Base-by-base conservation (phyloP, 2,113 vertebrate genomes). In the Oncorhynchus tshawytscha region DNA sequence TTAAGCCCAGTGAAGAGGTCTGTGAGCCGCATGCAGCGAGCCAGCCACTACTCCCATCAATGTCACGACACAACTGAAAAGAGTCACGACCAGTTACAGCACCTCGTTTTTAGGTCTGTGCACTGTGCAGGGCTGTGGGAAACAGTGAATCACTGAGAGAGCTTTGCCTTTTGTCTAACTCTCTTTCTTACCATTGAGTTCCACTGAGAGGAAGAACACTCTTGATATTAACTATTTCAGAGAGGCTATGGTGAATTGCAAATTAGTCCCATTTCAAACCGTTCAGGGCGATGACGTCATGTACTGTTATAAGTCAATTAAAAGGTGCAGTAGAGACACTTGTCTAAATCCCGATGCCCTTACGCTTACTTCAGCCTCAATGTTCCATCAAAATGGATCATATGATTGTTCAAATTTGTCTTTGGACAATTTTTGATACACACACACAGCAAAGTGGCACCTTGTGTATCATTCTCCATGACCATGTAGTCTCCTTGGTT, bases 51-150 rank as follows among this genome's bases (percentile, higher is more conserved):
- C 70, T 84, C 84, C 86, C 85, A 86, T 88, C 78, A 84, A 80
- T 82, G 81, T 84, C 85, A 88, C 82, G 72, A 82, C 76, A 75
- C 78, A 77, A 80, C 77, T 60, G 87, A 86, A 75, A 88, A 31
- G 34, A 80, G 85, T 87, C 86, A 81, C 67, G 70, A 84, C 81
- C 70, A 74, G 82, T 91, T 82, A 81, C 69, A 66, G 65, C 60
- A 27, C 65, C 60, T 80, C 68, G 29, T 81, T 85, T 78, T 60
- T 67, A 67, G 16, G 5, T 31, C 64, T 66, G 22, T 27, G 27
- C 71, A 25, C 13, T 67, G 39, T 29, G 48, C 70, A 71, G 51
- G 72, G n/a, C 79, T 73, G 62, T 66, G 73, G 66, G 77, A 88
- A 85, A 81, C 84, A 87, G 16, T 18, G 31, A 20, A 45, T 12